phyloP scores from a whole-genome alignment of 2,888 invertebrate species.

The Penaeus monodon region DNA sequence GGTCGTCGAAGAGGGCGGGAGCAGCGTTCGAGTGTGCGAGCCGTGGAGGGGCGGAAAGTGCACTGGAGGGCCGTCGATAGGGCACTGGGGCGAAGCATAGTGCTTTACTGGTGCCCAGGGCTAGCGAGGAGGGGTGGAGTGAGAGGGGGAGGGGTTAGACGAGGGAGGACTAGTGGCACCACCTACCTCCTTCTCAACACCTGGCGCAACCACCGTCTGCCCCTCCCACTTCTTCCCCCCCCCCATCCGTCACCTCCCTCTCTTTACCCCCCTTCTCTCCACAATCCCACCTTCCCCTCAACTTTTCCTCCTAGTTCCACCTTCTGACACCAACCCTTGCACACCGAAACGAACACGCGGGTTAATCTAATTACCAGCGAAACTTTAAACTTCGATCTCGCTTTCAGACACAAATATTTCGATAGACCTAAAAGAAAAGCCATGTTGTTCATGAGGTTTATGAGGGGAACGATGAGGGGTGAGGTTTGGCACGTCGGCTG shows the following conservation, averaged over 20 bases:
- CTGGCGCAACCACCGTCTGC: neutral
- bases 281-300: neutral
- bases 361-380: no score
- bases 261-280: neutral
- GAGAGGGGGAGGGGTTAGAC: neutral
- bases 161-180: conserved; percentile 10
- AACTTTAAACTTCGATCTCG: no score
- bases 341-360: no score
- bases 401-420: no score
- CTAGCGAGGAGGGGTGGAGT: neutral
- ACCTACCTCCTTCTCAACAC: neutral
- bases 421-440: no score
- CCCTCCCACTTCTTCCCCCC: neutral
- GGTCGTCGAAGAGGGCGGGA: conserved; percentile 19
- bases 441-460: no score
- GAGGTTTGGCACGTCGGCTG: no score
- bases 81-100: conserved; percentile 49
- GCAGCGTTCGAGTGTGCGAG: conserved; percentile 24
- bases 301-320: neutral
- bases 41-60: conserved; percentile 43
- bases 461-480: no score
- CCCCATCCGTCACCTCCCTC: neutral
- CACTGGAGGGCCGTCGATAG: conserved; percentile 46
- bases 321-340: no score
- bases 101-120: conserved; percentile 3